A percentile compares a stretch with the other conserved stretches of the same genome.
These are phyloP conservation scores for Chaenocephalus aceratus DNA, from an alignment of 2,113 vertebrate genomes.

Conservation along the genomic window DNA sequence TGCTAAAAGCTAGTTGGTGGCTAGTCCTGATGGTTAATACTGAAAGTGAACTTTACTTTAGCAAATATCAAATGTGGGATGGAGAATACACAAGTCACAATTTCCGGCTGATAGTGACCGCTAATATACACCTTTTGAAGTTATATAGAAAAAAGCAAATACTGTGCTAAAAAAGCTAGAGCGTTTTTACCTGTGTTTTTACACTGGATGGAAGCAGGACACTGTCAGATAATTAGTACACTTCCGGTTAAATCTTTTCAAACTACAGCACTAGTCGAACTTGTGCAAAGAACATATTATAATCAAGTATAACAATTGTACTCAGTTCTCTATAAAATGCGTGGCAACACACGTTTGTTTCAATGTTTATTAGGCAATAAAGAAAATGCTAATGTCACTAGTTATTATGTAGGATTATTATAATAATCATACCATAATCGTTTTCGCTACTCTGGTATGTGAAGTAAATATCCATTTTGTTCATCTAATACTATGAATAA, in stretches of 20 bases:
- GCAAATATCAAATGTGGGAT: not conserved
- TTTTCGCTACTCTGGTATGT: not conserved
- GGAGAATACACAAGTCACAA: not conserved
- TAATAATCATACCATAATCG: not conserved
- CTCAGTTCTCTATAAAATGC: not conserved
- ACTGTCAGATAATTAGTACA: not conserved
- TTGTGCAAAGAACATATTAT: not conserved
- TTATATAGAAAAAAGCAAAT: not conserved
- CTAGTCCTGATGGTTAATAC: conserved; percentile 37
- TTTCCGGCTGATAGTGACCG: accelerated
- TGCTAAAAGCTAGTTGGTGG: conserved; percentile 48
- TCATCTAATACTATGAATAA: not conserved
- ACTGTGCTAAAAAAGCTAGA: not conserved
- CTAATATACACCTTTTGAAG: not conserved
- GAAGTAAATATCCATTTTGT: not conserved
- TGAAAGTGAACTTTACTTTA: conserved; percentile 60
- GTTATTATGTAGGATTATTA: not conserved
- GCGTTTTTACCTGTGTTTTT: conserved; percentile 62
- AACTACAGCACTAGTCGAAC: conserved; percentile 22
- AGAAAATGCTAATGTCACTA: not conserved
- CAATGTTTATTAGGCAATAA: not conserved
- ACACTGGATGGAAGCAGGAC: conserved; percentile 27
- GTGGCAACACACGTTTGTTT: not conserved
- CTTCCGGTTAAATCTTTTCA: conserved; percentile 36
- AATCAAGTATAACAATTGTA: not conserved